These are phyloP conservation scores for Eretmochelys imbricata DNA, from an alignment of 2,113 vertebrate species.

Conservation along the genomic window DNA sequence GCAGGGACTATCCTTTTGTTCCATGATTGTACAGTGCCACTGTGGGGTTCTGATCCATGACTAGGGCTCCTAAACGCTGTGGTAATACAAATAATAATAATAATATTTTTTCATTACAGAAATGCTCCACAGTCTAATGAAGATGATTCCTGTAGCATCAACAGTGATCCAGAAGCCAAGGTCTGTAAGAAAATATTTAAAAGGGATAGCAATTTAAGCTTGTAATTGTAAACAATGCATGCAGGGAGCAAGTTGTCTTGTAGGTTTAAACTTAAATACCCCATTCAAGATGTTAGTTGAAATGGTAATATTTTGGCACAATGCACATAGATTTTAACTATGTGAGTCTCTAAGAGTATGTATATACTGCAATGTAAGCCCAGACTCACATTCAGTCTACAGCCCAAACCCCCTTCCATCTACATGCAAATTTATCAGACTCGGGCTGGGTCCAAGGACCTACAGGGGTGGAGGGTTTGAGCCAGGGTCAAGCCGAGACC, in stretches of 20 bases:
- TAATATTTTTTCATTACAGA: constrained; percentile 66
- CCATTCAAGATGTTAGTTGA: background rate
- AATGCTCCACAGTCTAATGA: constrained; percentile 89
- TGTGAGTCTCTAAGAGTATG: background rate
- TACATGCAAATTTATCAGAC: background rate
- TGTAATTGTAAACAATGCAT: background rate
- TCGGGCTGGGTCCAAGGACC: background rate
- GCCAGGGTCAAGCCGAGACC: too few relatives aligned
- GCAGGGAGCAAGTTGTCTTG: background rate
- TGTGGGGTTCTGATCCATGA: background rate
- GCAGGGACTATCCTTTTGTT: background rate
- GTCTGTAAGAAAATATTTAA: constrained; percentile 77
- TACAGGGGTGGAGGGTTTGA: too few relatives aligned
- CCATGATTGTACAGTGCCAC: background rate
- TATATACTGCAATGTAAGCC: too few relatives aligned
- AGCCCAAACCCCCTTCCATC: too few relatives aligned
- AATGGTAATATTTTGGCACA: background rate
- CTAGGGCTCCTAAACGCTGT: background rate
- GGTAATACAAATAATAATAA: background rate
- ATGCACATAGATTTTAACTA: background rate
- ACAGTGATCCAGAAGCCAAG: constrained; percentile 92
- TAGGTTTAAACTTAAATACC: background rate
- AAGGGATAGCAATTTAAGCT: background rate
- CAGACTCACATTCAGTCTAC: too few relatives aligned
- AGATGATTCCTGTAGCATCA: constrained; percentile 90